Evolutionary conservation across 2,797 vertebrate genomes (phyloP), one percentile per base, ranked within the genome.

Genomic region (Luscinia luscinia): DNA sequence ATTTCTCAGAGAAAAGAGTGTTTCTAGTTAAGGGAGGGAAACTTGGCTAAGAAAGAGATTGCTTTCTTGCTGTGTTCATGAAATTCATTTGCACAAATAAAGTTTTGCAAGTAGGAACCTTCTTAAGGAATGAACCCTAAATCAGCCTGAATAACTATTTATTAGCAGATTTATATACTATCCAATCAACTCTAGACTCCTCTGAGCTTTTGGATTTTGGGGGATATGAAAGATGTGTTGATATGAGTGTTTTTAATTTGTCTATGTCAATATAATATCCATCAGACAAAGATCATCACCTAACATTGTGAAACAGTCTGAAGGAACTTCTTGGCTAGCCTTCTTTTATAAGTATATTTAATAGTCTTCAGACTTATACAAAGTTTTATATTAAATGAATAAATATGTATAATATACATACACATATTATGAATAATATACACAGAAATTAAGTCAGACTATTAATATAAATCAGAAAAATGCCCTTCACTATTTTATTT

Each of bases 1-100:
- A 63, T 83, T 87, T 90, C 21, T 34, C 32, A 83, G 75, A 70
- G 45, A 57, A 91, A 77, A 58, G 11, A 70, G 5, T 73, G 32
- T 77, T 94, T 83, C 67, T 70, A 46, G 34, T 85, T 87, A 87
- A 85, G 34, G 23, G 7, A 82, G 34, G 23, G 9, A 82, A 24
- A 22, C n/a, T 75, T 88, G 67, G 27, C 54, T 89, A 36, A 77
- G 76, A 76, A 81, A 89, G 54, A 76, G 13, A 54, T 54, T 84
- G 15, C 7, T 73, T 19, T 94, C 46, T 93, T 15, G 2, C 34
- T 79, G 27, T 82, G 68, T 62, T 94, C 18, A 54, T 62, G 76
- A 89, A 84, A 76, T 70, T 82, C 9, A 34, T 90, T 84, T 85
- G 8, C 54, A 72, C 34, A 83, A 89, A 93, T 36, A 90, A 80